These are phyloP conservation scores for Oryzias javanicus DNA, from an alignment of 2,113 vertebrate genomes.

Conservation along the genomic window DNA sequence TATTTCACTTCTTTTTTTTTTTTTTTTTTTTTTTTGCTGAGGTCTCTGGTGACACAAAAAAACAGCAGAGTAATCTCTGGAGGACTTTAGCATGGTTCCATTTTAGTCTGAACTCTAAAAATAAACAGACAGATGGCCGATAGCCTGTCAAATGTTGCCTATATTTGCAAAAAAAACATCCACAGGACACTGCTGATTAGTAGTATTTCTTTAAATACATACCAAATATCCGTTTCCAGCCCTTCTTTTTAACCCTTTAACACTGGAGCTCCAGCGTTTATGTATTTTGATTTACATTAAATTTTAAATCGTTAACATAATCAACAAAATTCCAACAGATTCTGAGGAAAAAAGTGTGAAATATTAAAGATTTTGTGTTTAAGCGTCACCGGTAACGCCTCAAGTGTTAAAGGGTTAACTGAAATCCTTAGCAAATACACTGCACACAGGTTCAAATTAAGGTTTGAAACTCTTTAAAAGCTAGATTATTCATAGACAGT, in stretches of 20 bases:
- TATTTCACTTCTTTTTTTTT: slow-evolving; percentile 9
- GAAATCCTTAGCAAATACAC: too few species aligned
- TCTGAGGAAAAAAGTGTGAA: too few species aligned
- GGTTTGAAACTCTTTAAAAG: neutral
- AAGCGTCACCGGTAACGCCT: too few species aligned
- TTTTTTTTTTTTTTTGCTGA: neutral
- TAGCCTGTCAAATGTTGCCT: neutral
- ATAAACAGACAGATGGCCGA: neutral
- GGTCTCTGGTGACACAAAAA: neutral
- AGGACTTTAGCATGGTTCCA: neutral
- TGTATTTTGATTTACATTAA: too few species aligned
- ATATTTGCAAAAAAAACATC: neutral
- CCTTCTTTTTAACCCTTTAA: too few species aligned
- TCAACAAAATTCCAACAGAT: too few species aligned
- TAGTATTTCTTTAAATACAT: neutral
- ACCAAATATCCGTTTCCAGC: too few species aligned
- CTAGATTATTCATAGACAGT: neutral
- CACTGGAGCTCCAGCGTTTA: too few species aligned
- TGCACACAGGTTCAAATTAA: slow-evolving; percentile 2
- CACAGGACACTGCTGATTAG: neutral
- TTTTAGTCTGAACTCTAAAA: slow-evolving; percentile 1
- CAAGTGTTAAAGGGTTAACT: too few species aligned
- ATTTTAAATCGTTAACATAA: too few species aligned
- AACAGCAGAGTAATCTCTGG: neutral
- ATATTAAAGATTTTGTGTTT: too few species aligned